These are phyloP conservation scores for Megamerina dolium DNA, from an alignment of 2,888 invertebrate genomes.

Conservation along the genomic window DNA sequence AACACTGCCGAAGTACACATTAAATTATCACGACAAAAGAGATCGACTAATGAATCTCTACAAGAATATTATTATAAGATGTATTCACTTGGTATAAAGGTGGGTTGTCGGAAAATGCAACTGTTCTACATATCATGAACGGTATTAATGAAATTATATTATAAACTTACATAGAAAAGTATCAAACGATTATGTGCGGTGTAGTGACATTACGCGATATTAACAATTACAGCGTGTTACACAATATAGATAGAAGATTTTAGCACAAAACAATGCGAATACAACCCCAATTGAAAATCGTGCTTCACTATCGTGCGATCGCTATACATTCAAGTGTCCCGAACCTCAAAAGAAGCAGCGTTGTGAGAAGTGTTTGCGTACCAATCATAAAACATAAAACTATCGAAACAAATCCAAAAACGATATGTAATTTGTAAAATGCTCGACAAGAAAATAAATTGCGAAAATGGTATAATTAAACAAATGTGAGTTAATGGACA, in stretches of 20 bases:
- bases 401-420: conserved; percentile 6
- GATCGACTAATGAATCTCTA: conserved; percentile 7
- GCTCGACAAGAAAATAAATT: not conserved
- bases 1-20: conserved; percentile 19
- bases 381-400: conserved; percentile 4
- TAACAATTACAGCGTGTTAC: too few relatives aligned
- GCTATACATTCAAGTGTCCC: conserved; percentile 11
- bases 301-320: too few relatives aligned
- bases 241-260: too few relatives aligned
- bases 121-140: conserved; percentile 17
- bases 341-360: conserved; percentile 9
- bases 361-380: conserved; percentile 11
- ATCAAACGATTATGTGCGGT: too few relatives aligned
- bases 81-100: conserved; percentile 11
- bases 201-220: too few relatives aligned
- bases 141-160: conserved; percentile 17
- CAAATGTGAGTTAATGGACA: conserved; percentile 4
- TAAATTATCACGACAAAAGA: conserved; percentile 12
- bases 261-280: too few relatives aligned
- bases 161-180: too few relatives aligned
- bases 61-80: conserved; percentile 18
- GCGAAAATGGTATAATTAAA: conserved; percentile 4
- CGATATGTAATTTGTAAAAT: not conserved
- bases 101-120: conserved; percentile 14
- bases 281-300: too few relatives aligned